phyloP scores from a whole-genome alignment of 2,113 vertebrate genomes.

The Xiphophorus couchianus region DNA sequence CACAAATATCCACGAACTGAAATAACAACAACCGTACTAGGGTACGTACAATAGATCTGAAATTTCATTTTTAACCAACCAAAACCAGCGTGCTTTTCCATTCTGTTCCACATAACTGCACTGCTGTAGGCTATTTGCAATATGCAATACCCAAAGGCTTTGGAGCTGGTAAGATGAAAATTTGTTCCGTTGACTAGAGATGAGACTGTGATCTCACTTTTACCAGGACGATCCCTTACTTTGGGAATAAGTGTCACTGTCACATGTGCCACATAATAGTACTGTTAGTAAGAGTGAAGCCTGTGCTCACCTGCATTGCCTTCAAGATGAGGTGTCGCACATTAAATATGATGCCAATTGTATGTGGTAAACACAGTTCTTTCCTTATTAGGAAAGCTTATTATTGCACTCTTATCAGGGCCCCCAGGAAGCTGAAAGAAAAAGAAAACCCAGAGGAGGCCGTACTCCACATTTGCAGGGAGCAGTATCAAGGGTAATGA shows the following conservation, averaged over 20 bases:
- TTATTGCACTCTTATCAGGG: constrained; percentile 22
- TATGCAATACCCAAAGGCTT: constrained; percentile 76
- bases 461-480: constrained; percentile 11
- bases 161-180: constrained; percentile 54
- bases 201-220: constrained; percentile 64
- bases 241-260: constrained; percentile 60
- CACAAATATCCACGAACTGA: constrained; percentile 70
- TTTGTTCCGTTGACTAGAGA: constrained; percentile 59
- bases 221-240: constrained; percentile 63
- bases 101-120: constrained; percentile 61
- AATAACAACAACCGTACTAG: constrained; percentile 77
- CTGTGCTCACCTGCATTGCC: constrained; percentile 36
- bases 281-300: constrained; percentile 55
- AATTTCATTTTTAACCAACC: constrained; percentile 65
- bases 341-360: constrained; percentile 37
- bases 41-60: constrained; percentile 68
- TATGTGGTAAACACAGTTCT: constrained; percentile 20
- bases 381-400: constrained; percentile 29
- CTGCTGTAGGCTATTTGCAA: constrained; percentile 72
- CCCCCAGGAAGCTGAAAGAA: constrained; percentile 34
- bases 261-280: constrained; percentile 62
- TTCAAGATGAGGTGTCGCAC: constrained; percentile 19
- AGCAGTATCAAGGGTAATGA: constrained; percentile 47
- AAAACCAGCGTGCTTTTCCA: constrained; percentile 55
- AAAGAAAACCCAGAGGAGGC: constrained; percentile 50